A percentile compares a stretch with the other conserved stretches of the same genome.
phyloP scores from a whole-genome alignment of 2,797 vertebrate genomes.

The Rallus crepitans region DNA sequence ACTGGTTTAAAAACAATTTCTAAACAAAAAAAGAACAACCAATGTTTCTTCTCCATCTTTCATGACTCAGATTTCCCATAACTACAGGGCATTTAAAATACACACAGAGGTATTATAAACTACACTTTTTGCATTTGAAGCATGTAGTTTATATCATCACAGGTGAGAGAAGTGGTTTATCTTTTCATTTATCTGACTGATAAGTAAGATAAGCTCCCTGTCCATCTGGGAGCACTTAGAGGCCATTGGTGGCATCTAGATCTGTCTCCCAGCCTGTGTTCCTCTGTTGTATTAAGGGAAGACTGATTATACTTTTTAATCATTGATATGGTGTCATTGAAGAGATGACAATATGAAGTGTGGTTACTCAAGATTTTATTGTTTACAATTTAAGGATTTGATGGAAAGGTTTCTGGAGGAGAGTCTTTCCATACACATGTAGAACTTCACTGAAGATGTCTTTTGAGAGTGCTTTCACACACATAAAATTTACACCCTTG shows the following conservation, averaged over 20 bases:
- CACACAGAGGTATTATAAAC: background rate
- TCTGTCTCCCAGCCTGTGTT: background rate
- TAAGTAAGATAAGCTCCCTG: background rate
- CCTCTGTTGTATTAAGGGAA: background rate
- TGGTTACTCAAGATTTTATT: background rate
- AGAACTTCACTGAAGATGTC: background rate
- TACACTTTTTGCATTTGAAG: background rate
- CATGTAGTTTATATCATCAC: background rate
- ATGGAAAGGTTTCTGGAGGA: background rate
- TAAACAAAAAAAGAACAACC: background rate
- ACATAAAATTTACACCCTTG: background rate
- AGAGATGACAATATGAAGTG: background rate
- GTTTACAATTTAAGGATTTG: background rate
- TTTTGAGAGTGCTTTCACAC: background rate
- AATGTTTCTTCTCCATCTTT: background rate
- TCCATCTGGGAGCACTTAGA: background rate
- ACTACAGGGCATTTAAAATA: background rate
- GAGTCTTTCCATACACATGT: accelerated
- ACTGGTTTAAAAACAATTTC: background rate
- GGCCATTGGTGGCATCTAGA: background rate
- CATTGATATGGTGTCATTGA: background rate
- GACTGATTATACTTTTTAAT: background rate
- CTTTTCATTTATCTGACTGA: background rate
- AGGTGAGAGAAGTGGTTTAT: background rate
- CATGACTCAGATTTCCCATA: background rate